These are phyloP conservation scores for Philaenus spumarius DNA, from an alignment of 1,140 invertebrate species.

Conservation along the genomic window DNA sequence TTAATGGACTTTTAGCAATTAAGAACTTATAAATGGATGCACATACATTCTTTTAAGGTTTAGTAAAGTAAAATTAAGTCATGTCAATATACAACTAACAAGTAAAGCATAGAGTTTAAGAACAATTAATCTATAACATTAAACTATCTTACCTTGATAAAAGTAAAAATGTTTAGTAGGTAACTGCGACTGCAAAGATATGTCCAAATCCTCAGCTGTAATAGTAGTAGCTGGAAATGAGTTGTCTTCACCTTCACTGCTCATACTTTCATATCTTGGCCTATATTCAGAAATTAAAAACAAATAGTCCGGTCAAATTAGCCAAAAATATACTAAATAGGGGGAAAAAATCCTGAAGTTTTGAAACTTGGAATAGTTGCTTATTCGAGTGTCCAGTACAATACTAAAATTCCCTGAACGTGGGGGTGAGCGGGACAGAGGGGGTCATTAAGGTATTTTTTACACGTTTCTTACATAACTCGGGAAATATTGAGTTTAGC, in stretches of 20 bases:
- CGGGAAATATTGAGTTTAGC: too few relatives aligned
- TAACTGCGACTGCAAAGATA: slow-evolving; percentile 1
- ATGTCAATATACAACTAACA: background rate
- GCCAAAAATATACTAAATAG: too few relatives aligned
- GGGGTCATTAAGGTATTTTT: too few relatives aligned
- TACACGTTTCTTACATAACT: too few relatives aligned
- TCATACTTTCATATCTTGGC: slow-evolving; percentile 31
- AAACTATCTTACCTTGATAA: slow-evolving; percentile 67
- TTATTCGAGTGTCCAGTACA: too few relatives aligned
- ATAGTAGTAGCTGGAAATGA: slow-evolving; percentile 13
- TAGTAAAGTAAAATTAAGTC: background rate
- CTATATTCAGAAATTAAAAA: too few relatives aligned
- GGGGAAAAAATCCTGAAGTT: too few relatives aligned
- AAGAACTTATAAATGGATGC: background rate
- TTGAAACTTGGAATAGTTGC: too few relatives aligned
- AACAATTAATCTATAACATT: background rate
- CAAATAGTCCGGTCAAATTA: too few relatives aligned
- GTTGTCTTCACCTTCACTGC: slow-evolving; percentile 30
- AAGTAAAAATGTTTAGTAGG: slow-evolving; percentile 67
- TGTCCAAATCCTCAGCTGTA: slow-evolving; percentile 32
- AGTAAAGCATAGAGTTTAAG: background rate
- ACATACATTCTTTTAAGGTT: background rate
- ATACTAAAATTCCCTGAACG: too few relatives aligned
- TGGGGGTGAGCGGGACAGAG: too few relatives aligned
- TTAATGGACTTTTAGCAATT: background rate